These are phyloP conservation scores for Hydrozoanthus gracilis DNA, from an alignment of 92 coral and sea anemone genomes.

Conservation along the genomic window DNA sequence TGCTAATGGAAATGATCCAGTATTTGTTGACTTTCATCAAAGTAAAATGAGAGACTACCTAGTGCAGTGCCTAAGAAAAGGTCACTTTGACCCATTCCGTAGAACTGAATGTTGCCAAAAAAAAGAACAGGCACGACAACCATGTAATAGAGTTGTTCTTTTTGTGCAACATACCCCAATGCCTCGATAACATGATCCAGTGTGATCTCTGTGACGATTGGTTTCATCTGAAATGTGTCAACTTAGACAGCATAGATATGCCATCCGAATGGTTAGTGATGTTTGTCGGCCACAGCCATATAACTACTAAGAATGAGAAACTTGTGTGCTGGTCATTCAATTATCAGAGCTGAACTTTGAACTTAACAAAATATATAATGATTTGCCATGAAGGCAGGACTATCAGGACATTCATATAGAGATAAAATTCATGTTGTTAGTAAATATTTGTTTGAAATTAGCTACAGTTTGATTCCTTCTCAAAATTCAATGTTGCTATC, in stretches of 20 bases:
- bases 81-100: conserved; percentile 57
- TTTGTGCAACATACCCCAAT: conserved; percentile 59
- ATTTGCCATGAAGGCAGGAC: conserved; percentile 10
- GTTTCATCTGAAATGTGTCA: conserved; percentile 42
- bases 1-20: conserved; percentile 51
- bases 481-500: conserved; percentile 9
- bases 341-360: conserved; percentile 8
- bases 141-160: conserved; percentile 58
- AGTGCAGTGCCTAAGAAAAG: conserved; percentile 48
- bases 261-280: conserved; percentile 37
- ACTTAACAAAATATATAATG: background rate
- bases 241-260: conserved; percentile 14
- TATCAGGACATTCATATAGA: conserved; percentile 17
- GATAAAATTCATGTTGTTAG: conserved; percentile 10
- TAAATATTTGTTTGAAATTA: conserved; percentile 12
- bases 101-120: conserved; percentile 30
- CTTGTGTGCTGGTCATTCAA: conserved; percentile 5
- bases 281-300: conserved; percentile 36
- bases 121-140: conserved; percentile 26
- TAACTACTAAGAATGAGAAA: conserved; percentile 7
- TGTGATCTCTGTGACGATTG: conserved; percentile 57
- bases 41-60: conserved; percentile 48
- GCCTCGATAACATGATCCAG: conserved; percentile 60
- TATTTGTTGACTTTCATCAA: conserved; percentile 50
- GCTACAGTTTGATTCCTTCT: conserved; percentile 6